Percentiles rank a stretch among this genome's conserved stretches.
Conservation (phyloP, 2,888 invertebrate species). For the Ecdyonurus torrentis region DNA sequence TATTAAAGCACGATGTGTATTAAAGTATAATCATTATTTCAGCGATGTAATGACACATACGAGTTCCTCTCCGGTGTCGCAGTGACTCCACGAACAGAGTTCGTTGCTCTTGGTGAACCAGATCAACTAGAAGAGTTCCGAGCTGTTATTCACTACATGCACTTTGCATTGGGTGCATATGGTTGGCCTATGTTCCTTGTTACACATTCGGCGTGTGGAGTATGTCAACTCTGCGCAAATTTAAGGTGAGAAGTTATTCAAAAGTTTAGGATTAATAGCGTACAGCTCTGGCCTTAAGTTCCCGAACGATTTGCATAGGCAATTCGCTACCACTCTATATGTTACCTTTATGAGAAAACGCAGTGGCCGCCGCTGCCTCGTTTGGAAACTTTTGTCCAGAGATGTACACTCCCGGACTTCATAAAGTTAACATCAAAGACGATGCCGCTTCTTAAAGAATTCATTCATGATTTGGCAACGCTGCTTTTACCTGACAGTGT, state of each 20-base stretch:
- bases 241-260: conserved; percentile 38
- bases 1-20: neutral
- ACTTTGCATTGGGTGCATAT: conserved; percentile 69
- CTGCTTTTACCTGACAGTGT: too few species aligned
- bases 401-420: too few species aligned
- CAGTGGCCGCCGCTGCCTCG: too few species aligned
- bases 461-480: too few species aligned
- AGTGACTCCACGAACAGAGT: conserved; percentile 63
- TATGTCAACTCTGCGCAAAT: conserved; percentile 54
- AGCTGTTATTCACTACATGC: conserved; percentile 64
- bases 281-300: too few species aligned
- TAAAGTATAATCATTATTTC: conserved; percentile 18
- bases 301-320: too few species aligned
- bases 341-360: too few species aligned
- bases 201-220: conserved; percentile 46
- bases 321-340: too few species aligned
- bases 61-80: conserved; percentile 74
- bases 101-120: conserved; percentile 59
- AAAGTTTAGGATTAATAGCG: too few species aligned
- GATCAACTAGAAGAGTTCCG: conserved; percentile 50
- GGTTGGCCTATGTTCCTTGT: conserved; percentile 78
- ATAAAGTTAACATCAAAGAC: too few species aligned
- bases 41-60: conserved; percentile 65
- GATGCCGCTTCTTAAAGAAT: too few species aligned
- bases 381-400: too few species aligned